phyloP scores from a whole-genome alignment of 2,797 vertebrate species.

The Apodemus agrarius region DNA sequence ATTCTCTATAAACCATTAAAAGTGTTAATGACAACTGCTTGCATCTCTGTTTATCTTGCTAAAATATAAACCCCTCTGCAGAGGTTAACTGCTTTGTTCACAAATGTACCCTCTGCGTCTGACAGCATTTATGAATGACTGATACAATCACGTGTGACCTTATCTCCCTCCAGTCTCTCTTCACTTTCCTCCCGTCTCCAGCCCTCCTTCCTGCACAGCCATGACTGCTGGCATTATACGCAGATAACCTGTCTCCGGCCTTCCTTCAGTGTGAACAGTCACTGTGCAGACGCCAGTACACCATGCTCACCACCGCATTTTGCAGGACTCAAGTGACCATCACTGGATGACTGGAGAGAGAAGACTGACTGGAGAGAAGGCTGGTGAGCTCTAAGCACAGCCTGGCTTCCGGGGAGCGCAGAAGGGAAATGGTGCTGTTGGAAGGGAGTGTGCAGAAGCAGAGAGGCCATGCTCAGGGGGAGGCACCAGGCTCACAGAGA shows the following conservation, averaged over 20 bases:
- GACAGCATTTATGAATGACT: slow-evolving; percentile 9
- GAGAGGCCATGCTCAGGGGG: not conserved
- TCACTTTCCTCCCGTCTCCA: not conserved
- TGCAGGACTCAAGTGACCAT: not conserved
- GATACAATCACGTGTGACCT: not conserved
- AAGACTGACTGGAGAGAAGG: not conserved
- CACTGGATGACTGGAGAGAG: not conserved
- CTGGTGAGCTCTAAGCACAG: not conserved
- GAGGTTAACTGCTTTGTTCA: slow-evolving; percentile 26
- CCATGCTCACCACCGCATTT: not conserved
- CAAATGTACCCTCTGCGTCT: not conserved
- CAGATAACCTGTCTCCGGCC: not conserved
- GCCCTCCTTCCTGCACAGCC: not conserved
- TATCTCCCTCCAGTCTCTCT: not conserved
- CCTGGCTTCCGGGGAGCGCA: not conserved
- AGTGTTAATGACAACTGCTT: not conserved
- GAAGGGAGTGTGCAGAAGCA: not conserved
- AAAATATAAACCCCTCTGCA: not conserved
- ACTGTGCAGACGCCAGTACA: not conserved
- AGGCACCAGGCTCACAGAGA: not conserved
- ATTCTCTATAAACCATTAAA: not conserved
- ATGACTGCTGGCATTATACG: not conserved
- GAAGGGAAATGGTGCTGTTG: no score
- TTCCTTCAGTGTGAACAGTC: not conserved
- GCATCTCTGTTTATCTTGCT: slow-evolving; percentile 1